Conservation (phyloP, 2,888 invertebrate species). For the Dendrolimus houi region DNA sequence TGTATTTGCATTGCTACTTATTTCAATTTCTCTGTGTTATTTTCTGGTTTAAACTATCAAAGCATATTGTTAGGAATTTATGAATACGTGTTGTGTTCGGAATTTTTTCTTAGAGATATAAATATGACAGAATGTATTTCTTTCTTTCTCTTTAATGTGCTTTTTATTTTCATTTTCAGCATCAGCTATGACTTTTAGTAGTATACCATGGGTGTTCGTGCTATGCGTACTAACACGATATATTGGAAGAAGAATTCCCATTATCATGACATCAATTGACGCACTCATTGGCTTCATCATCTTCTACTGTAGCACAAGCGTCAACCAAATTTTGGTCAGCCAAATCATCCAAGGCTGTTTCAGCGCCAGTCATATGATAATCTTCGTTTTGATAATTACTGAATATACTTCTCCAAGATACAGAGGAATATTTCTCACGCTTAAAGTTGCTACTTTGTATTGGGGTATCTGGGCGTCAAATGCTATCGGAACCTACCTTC, state of each 20-base stretch:
- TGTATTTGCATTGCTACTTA: too few species aligned
- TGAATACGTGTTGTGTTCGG: too few species aligned
- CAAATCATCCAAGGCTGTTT: constrained; percentile 22
- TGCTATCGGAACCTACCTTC: constrained; percentile 27
- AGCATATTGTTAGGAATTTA: too few species aligned
- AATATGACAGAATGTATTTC: too few species aligned
- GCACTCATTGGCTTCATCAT: constrained; percentile 15
- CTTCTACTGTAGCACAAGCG: constrained; percentile 18
- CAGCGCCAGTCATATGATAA: constrained; percentile 17
- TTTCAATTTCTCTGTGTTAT: too few species aligned
- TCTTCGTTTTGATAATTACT: constrained; percentile 19
- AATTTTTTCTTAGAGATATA: too few species aligned
- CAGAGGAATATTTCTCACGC: constrained; percentile 25
- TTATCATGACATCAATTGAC: constrained; percentile 12
- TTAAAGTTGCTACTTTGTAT: constrained; percentile 23
- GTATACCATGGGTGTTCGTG: constrained; percentile 22
- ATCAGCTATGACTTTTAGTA: constrained; percentile 5
- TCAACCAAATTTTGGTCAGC: constrained; percentile 21
- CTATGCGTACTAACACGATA: constrained; percentile 14
- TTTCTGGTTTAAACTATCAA: too few species aligned
- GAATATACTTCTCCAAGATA: constrained; percentile 29
- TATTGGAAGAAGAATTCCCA: constrained; percentile 20
- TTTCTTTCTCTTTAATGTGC: not conserved
- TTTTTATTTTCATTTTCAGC: constrained; percentile 5
- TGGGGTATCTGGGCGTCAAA: constrained; percentile 29